Percentiles rank a stretch among this genome's conserved stretches.
Conservation (phyloP, 2,888 invertebrate species). For the Acanthosepion pharaonis region DNA sequence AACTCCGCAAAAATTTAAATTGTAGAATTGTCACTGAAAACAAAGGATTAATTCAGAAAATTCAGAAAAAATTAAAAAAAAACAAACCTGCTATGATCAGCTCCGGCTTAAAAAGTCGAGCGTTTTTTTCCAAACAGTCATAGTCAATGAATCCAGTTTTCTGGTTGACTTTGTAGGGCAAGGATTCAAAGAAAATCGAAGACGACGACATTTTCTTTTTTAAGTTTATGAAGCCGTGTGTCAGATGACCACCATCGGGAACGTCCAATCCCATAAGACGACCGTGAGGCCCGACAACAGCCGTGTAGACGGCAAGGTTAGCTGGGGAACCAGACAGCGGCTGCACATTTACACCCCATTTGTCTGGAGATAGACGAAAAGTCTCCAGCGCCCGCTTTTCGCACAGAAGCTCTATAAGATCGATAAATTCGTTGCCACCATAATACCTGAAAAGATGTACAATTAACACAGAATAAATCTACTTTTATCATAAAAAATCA, state of each 20-base stretch:
- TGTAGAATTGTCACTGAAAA: too few species aligned
- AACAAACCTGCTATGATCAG: slow-evolving; percentile 88
- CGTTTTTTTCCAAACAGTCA: slow-evolving; percentile 86
- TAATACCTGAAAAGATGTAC: slow-evolving; percentile 83
- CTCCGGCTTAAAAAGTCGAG: slow-evolving; percentile 90
- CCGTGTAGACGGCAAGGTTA: slow-evolving; percentile 97
- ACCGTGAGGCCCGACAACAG: slow-evolving; percentile 87
- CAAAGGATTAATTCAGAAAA: too few species aligned
- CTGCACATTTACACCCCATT: slow-evolving; percentile 99
- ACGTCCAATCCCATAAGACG: slow-evolving; percentile 96
- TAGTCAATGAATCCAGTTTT: slow-evolving; percentile 93
- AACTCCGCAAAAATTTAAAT: too few species aligned
- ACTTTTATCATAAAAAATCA: too few species aligned
- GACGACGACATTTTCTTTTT: slow-evolving; percentile 93
- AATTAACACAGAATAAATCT: too few species aligned
- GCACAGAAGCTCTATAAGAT: slow-evolving; percentile 91
- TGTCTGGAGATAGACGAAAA: slow-evolving; percentile 84
- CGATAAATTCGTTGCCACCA: slow-evolving; percentile 96
- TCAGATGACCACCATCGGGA: slow-evolving; percentile 93
- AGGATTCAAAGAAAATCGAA: slow-evolving; percentile 97
- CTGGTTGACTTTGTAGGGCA: slow-evolving; percentile 92
- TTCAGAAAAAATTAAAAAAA: too few species aligned
- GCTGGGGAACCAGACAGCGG: slow-evolving; percentile 97
- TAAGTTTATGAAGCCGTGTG: slow-evolving; percentile 86
- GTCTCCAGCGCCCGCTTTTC: slow-evolving; percentile 90